These are phyloP conservation scores for Mus spicilegus DNA, from an alignment of 2,113 vertebrate species.

Conservation along the genomic window DNA sequence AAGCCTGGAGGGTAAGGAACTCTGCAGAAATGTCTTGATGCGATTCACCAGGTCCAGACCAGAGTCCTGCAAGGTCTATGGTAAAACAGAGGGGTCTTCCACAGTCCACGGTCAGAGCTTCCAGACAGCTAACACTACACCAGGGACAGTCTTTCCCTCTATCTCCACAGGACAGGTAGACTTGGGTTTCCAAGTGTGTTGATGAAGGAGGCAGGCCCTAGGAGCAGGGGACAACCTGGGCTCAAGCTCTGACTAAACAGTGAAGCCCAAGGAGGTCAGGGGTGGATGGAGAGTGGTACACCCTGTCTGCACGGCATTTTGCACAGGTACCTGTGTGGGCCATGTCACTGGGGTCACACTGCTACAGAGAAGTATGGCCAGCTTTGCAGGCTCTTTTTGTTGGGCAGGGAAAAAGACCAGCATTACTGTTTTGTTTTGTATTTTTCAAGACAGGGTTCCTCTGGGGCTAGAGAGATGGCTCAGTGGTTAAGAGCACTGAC, in stretches of 20 bases:
- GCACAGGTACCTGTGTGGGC: background rate
- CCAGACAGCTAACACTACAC: background rate
- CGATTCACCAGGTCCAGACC: background rate
- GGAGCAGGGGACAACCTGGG: background rate
- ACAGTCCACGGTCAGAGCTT: background rate
- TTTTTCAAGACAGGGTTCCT: background rate
- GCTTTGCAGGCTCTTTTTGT: background rate
- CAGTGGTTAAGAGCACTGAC: no score
- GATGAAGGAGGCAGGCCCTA: background rate
- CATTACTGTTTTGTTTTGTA: background rate
- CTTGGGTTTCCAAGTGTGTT: background rate
- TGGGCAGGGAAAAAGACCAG: background rate
- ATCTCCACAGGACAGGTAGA: background rate
- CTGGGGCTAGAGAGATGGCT: background rate
- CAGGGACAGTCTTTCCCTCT: rapidly evolving
- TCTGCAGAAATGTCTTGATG: background rate
- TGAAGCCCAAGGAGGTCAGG: background rate
- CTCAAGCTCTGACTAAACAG: background rate
- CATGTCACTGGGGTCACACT: background rate
- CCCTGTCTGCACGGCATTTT: no score
- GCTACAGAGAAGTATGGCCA: background rate
- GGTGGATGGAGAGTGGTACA: no score
- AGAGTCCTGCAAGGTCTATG: no score
- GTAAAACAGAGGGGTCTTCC: background rate
- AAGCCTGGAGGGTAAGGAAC: background rate